phyloP scores from a whole-genome alignment of 1,140 invertebrate genomes.

The Phenacoccus solenopsis region DNA sequence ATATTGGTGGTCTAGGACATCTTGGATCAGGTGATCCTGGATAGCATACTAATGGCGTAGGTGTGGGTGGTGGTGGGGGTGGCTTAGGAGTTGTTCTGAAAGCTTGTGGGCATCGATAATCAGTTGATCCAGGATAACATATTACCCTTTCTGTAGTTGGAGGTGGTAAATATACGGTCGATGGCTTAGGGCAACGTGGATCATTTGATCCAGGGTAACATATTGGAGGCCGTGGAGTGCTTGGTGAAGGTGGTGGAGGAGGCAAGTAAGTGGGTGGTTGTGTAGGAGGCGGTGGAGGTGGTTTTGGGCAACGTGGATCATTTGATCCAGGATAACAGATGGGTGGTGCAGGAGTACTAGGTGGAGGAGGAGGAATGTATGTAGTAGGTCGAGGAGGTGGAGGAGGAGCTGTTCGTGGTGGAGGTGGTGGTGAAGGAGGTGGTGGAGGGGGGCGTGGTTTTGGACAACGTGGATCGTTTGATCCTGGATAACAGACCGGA shows the following conservation, averaged over 20 bases:
- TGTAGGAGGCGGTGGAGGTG: constrained; percentile 25
- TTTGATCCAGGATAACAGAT: constrained; percentile 31
- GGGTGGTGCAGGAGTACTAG: constrained; percentile 25
- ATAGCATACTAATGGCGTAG: constrained; percentile 24
- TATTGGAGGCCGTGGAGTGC: constrained; percentile 18
- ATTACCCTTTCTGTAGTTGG: constrained; percentile 24
- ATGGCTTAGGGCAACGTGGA: constrained; percentile 30
- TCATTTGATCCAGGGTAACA: constrained; percentile 33
- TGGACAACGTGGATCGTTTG: constrained; percentile 31
- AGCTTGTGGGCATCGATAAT: constrained; percentile 36
- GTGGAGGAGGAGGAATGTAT: constrained; percentile 20
- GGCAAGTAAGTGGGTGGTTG: constrained; percentile 23
- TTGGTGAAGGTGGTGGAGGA: constrained; percentile 12
- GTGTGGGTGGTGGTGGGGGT: constrained; percentile 20
- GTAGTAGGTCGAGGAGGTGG: constrained; percentile 14
- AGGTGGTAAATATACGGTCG: constrained; percentile 24
- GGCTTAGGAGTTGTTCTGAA: constrained; percentile 27
- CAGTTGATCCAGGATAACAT: constrained; percentile 37
- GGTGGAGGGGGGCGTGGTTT: constrained; percentile 23
- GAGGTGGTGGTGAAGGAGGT: constrained; percentile 24
- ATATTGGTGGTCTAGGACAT: constrained; percentile 29
- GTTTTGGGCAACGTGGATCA: constrained; percentile 33
- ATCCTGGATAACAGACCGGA: constrained; percentile 31
- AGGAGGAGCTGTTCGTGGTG: neutral
- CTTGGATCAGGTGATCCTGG: constrained; percentile 32